Base-by-base conservation (phyloP, 2,797 vertebrate species). In the Dryobates pubescens region DNA sequence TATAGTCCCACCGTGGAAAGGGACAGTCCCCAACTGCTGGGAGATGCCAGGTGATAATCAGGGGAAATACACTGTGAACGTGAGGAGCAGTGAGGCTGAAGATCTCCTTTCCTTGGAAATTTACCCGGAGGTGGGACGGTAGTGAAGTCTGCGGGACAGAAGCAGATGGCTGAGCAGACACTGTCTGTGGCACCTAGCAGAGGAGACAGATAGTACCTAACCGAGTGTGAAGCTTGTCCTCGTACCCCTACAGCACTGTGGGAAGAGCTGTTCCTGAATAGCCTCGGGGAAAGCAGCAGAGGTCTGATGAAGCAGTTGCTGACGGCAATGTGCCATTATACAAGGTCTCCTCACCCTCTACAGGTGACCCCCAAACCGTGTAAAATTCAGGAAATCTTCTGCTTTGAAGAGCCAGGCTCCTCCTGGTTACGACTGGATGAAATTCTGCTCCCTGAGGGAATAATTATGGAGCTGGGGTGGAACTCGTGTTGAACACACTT, bases 361-460 rank as follows among this genome's bases (percentile, higher is more conserved):
- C 82, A 88, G 54, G 84, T 89, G 76, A 53, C 74, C 45, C 14
- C 26, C 41, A 83, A 73, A 61, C 32, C 1, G 0, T 6, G 32
- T 51, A 74, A 57, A 79, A 85, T 41, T 65, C 67, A 86, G 73
- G 41, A 91, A 88, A 82, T 54, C 84, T 73, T 56, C 75, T 53
- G 17, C 61, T 83, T 73, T 71, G 68, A 85, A 78, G 57, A 17
- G 26, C 32, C 77, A 83, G 63, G 23, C 41, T 86, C 88, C 34
- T 2, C 9, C 3, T 78, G 77, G 72, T 87, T 75, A 76, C 1
- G 4, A 58, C 43, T 90, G 78, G 56, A 89, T 82, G 71, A 90
- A 87, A 94, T 85, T 75, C 75, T 92, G 17, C 62, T 95, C 83
- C 93, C 65, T 26, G 45, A 82, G 71, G 82, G 77, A 94, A 93